Evolutionary conservation across 1,140 invertebrate species (phyloP).

Genomic region (Drosophila pseudoobscura): DNA sequence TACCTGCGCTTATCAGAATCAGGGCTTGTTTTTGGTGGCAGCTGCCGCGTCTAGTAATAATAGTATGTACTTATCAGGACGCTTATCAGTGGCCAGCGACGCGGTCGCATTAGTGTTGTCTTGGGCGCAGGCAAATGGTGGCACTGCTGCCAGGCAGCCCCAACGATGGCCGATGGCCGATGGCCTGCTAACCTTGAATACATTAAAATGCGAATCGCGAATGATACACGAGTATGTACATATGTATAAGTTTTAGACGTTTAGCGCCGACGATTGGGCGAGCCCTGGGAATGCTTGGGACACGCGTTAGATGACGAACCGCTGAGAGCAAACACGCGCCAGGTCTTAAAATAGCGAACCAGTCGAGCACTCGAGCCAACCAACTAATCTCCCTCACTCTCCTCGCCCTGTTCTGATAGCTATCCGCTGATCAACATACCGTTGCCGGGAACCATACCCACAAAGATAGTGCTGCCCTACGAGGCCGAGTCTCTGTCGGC

Average conservation of each 20-base stretch:
- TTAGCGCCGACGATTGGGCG: conserved; percentile 9
- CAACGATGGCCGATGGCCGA: conserved; percentile 26
- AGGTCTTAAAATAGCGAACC: conserved; percentile 34
- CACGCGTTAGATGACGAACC: conserved; percentile 54
- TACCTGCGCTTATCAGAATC: conserved; percentile 32
- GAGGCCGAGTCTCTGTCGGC: conserved; percentile 36
- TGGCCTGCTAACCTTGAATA: conserved; percentile 68
- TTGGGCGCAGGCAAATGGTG: conserved; percentile 13
- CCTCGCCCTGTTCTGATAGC: conserved; percentile 55
- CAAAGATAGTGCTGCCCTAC: conserved; percentile 81
- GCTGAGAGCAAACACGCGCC: conserved; percentile 20
- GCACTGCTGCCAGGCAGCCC: not conserved
- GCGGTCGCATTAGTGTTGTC: conserved; percentile 29
- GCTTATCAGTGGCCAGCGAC: conserved; percentile 50
- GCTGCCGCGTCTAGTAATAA: conserved; percentile 4
- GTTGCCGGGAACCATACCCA: conserved; percentile 82
- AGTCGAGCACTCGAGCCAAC: conserved; percentile 29
- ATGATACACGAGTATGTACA: conserved; percentile 31
- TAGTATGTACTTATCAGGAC: conserved; percentile 10
- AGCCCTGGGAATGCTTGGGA: conserved; percentile 26
- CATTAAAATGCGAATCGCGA: conserved; percentile 38
- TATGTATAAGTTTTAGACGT: not conserved
- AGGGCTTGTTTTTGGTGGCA: conserved; percentile 17
- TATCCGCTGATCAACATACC: conserved; percentile 83
- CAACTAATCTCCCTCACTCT: conserved; percentile 53